These are phyloP conservation scores for Eudyptes chrysolophus DNA, from an alignment of 2,113 vertebrate genomes.

Conservation along the genomic window DNA sequence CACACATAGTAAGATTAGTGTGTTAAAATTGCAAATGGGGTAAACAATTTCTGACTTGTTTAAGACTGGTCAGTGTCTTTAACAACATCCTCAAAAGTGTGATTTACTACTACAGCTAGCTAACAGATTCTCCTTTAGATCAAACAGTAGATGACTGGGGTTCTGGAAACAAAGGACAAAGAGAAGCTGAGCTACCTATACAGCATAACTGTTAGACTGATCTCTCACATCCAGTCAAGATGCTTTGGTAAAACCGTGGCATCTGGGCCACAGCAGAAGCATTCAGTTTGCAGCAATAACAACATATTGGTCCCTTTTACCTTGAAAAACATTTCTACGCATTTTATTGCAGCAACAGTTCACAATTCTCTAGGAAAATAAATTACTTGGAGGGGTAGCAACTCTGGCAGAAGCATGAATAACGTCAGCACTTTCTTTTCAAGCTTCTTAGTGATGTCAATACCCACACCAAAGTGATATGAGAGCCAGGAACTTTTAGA, in stretches of 20 bases:
- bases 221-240: neutral
- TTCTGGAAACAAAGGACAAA: neutral
- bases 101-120: neutral
- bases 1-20: neutral
- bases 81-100: neutral
- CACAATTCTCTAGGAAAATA: neutral
- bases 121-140: neutral
- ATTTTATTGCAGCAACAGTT: neutral
- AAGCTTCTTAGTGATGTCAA: neutral
- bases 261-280: neutral
- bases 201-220: neutral
- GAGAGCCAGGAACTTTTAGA: neutral
- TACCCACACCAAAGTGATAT: neutral
- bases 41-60: neutral
- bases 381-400: neutral
- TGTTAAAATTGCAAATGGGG: neutral
- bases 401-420: neutral
- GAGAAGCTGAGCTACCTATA: neutral
- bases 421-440: constrained; percentile 8
- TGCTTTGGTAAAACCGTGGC: neutral
- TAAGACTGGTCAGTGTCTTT: neutral
- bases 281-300: neutral
- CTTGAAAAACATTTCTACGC: neutral
- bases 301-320: neutral
- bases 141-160: neutral